phyloP scores from a whole-genome alignment of 2,113 vertebrate genomes.

The Limnothrissa miodon region DNA sequence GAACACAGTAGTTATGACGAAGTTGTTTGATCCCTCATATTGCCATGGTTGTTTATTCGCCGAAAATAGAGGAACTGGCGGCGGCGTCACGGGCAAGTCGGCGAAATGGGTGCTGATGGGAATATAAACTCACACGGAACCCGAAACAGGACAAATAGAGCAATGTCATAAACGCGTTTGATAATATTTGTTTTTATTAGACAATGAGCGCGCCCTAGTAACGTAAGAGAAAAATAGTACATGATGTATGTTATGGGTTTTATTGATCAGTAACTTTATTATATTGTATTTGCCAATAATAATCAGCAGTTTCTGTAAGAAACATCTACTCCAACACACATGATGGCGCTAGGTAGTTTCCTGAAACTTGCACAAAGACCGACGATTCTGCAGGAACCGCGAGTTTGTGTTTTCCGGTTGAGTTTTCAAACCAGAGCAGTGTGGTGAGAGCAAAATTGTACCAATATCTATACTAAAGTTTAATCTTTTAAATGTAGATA shows the following conservation, averaged over 20 bases:
- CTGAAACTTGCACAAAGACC: not conserved
- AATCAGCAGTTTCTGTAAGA: not conserved
- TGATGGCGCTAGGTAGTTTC: not conserved
- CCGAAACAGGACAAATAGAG: not conserved
- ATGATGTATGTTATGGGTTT: not conserved
- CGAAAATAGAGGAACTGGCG: conserved; percentile 15
- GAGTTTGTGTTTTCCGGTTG: not conserved
- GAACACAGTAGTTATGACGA: not conserved
- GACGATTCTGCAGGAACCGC: not conserved
- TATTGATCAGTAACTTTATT: not conserved
- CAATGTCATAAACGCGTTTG: not conserved
- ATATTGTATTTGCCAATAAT: no score
- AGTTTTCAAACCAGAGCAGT: not conserved
- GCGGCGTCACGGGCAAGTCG: not conserved
- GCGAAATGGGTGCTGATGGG: not conserved
- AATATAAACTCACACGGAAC: not conserved
- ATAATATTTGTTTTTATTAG: not conserved
- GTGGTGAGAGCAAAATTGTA: not conserved
- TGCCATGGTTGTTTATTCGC: conserved; percentile 10
- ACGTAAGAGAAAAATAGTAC: not conserved
- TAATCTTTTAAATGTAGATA: not conserved
- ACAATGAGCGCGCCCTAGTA: not conserved
- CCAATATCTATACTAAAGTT: not conserved
- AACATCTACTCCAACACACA: not conserved
- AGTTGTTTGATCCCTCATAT: not conserved